Percentiles rank a stretch among this genome's conserved stretches.
Conservation (phyloP, 2,888 invertebrate species). For the Pimpla rufipes region DNA sequence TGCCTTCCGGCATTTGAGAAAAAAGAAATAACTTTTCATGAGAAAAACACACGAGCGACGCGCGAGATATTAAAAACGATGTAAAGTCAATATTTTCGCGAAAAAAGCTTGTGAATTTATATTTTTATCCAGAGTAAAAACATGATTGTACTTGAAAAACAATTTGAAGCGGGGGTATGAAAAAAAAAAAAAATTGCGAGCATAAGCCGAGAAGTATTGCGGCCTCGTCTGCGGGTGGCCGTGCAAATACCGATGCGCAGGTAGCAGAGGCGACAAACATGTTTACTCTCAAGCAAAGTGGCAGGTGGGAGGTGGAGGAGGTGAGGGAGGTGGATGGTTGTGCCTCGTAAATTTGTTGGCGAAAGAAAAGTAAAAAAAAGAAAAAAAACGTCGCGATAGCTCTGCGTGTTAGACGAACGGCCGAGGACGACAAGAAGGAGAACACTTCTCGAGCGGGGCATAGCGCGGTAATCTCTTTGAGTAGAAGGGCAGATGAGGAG, state of each 20-base stretch:
- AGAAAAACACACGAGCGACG: too few species aligned
- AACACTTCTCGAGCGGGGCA: constrained; percentile 11
- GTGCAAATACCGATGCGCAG: constrained; percentile 4
- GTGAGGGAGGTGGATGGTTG: too few species aligned
- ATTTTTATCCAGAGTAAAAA: not conserved
- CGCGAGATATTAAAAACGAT: too few species aligned
- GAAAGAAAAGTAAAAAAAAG: constrained; percentile 7
- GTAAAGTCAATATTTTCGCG: too few species aligned
- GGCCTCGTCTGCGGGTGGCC: not conserved
- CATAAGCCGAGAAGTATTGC: not conserved
- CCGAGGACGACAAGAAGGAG: constrained; percentile 17
- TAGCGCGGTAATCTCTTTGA: constrained; percentile 41
- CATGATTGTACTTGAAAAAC: not conserved
- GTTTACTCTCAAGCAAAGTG: constrained; percentile 34
- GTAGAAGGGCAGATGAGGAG: constrained; percentile 13
- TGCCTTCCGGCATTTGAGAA: too few species aligned
- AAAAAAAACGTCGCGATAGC: not conserved
- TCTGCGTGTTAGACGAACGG: constrained; percentile 8
- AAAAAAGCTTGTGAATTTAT: not conserved
- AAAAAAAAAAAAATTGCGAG: not conserved
- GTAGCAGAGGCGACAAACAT: constrained; percentile 31
- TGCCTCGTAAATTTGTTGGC: constrained; percentile 26
- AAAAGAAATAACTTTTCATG: too few species aligned
- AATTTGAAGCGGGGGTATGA: not conserved
- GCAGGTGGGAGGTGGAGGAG: not conserved